These are phyloP conservation scores for Contarinia nasturtii DNA, from an alignment of 1,140 invertebrate genomes.

Conservation along the genomic window DNA sequence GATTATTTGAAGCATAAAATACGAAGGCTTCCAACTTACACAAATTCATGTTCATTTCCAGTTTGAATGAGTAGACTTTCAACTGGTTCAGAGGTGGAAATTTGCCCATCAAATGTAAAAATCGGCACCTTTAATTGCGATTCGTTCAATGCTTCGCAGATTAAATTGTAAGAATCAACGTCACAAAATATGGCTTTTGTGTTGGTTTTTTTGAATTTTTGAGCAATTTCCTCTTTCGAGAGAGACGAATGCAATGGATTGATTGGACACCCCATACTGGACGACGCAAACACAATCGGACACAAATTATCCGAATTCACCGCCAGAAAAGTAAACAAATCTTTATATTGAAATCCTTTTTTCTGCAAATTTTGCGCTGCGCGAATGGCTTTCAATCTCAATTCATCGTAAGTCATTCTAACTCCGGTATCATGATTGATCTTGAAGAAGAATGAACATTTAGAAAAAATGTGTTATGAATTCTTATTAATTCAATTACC, in stretches of 20 bases:
- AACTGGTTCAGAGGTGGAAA: background rate
- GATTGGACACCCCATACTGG: background rate
- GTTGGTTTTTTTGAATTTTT: background rate
- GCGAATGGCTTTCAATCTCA: background rate
- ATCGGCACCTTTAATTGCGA: background rate
- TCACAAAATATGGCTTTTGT: background rate
- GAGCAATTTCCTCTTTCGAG: background rate
- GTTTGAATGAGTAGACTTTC: background rate
- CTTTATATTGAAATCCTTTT: background rate
- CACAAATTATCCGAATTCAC: background rate
- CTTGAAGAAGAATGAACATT: no score
- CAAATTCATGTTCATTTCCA: background rate
- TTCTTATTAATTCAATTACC: no score
- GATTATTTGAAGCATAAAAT: background rate
- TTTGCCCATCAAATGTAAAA: background rate
- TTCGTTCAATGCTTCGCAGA: background rate
- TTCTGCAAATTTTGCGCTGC: background rate
- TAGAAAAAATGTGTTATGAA: no score
- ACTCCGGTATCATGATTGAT: no score
- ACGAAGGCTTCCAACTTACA: background rate
- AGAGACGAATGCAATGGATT: background rate
- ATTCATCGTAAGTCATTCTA: background rate
- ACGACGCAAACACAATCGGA: background rate
- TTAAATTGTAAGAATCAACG: background rate
- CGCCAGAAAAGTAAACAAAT: background rate